phyloP scores from a whole-genome alignment of 2,797 vertebrate species.

The Enteromius mattozi region DNA sequence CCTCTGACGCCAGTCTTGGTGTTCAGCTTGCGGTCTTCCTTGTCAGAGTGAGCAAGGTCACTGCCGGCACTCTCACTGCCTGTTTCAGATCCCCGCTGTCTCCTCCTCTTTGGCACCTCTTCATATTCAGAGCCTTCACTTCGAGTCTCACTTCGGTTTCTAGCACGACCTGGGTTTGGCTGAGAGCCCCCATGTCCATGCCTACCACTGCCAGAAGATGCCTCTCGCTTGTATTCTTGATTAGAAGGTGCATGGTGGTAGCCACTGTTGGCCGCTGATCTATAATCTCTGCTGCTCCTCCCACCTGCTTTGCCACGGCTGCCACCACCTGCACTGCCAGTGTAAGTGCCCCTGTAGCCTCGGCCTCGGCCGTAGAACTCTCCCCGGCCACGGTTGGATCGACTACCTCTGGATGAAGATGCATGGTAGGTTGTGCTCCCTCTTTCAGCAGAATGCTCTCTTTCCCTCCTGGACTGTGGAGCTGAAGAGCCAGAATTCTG shows the following conservation, averaged over 20 bases:
- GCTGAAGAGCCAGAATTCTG: conserved; percentile 69
- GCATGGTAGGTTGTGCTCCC: conserved; percentile 70
- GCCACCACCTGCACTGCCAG: conserved; percentile 74
- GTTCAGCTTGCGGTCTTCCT: conserved; percentile 80
- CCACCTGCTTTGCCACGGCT: conserved; percentile 81
- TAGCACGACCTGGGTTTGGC: conserved; percentile 81
- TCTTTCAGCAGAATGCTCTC: conserved; percentile 83
- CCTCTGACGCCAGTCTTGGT: conserved; percentile 69
- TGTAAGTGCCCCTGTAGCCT: conserved; percentile 87
- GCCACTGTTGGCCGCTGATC: conserved; percentile 69
- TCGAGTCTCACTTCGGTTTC: conserved; percentile 90
- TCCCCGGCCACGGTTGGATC: conserved; percentile 82
- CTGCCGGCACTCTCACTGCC: conserved; percentile 89
- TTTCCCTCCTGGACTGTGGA: conserved; percentile 73
- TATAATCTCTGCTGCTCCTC: conserved; percentile 83
- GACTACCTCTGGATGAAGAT: conserved; percentile 71
- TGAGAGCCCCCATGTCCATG: conserved; percentile 73
- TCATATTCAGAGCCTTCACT: conserved; percentile 94
- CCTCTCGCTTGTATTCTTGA: conserved; percentile 75
- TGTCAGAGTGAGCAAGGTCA: conserved; percentile 86
- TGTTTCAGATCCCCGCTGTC: conserved; percentile 90
- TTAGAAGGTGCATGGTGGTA: conserved; percentile 75
- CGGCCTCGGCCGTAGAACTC: conserved; percentile 91
- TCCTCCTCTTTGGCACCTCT: conserved; percentile 89
- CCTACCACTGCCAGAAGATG: conserved; percentile 61